Evolutionary conservation across 2,888 invertebrate species (phyloP).

Genomic region (Ommatoiulus sabulosus): DNA sequence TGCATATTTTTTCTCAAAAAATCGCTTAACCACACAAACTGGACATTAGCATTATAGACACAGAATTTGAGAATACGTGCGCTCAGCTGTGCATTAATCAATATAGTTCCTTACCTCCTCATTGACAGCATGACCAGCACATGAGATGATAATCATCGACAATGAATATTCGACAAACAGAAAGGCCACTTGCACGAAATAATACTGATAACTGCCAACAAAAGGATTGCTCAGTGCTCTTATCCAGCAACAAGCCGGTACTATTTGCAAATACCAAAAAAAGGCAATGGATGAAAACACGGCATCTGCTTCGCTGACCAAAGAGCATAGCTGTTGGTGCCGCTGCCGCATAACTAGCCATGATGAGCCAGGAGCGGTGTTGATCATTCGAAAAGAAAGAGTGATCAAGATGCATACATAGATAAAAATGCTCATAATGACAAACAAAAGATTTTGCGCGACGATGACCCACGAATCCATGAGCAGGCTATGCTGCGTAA

Average conservation of each 20-base stretch:
- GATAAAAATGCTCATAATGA: not conserved
- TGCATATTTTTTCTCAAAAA: too few species aligned
- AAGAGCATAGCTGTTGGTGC: not conserved
- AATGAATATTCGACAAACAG: not conserved
- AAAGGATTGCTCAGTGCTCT: conserved; percentile 1
- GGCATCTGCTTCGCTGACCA: not conserved
- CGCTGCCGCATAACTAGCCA: not conserved
- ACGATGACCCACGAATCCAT: conserved; percentile 5
- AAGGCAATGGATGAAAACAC: not conserved
- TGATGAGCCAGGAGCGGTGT: not conserved
- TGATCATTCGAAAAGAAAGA: not conserved
- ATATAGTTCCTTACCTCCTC: conserved; percentile 19
- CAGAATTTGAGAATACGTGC: too few species aligned
- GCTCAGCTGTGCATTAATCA: too few species aligned
- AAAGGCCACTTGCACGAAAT: not conserved
- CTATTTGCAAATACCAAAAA: not conserved
- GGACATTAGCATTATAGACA: too few species aligned
- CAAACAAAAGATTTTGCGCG: not conserved
- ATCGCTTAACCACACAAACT: too few species aligned
- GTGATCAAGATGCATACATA: conserved; percentile 1
- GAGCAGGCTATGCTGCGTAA: not conserved
- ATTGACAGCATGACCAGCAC: conserved; percentile 11
- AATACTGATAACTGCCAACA: not conserved
- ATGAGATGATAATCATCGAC: not conserved
- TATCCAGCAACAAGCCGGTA: not conserved